A percentile compares a stretch with the other conserved stretches of the same genome.
phyloP scores from a whole-genome alignment of 2,113 vertebrate species.

The Prunella himalayana region DNA sequence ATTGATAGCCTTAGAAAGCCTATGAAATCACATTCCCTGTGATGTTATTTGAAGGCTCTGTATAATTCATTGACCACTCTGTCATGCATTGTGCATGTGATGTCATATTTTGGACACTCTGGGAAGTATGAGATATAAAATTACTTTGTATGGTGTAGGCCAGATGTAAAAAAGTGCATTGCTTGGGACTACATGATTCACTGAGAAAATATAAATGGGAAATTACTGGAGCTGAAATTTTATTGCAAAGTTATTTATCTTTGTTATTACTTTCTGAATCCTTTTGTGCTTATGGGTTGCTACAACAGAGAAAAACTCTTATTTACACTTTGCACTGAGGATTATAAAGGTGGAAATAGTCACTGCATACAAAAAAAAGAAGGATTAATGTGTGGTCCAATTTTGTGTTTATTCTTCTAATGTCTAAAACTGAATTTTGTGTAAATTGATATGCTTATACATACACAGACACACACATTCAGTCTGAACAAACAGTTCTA shows the following conservation, averaged over 20 bases:
- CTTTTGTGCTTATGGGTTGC: conserved; percentile 57
- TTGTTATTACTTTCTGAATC: conserved; percentile 67
- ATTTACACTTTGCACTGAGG: conserved; percentile 47
- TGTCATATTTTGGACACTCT: not conserved
- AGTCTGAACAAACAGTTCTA: not conserved
- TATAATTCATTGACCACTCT: not conserved
- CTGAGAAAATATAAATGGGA: conserved; percentile 74
- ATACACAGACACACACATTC: not conserved
- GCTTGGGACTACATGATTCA: conserved; percentile 59
- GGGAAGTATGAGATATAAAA: conserved; percentile 52
- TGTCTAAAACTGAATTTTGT: not conserved
- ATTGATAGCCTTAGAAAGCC: not conserved
- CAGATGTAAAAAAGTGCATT: not conserved
- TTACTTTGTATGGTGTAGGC: conserved; percentile 36
- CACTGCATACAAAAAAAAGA: not conserved
- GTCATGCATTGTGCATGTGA: not conserved
- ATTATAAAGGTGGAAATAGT: not conserved
- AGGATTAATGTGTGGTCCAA: not conserved
- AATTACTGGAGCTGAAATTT: conserved; percentile 76
- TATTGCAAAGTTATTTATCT: conserved; percentile 74
- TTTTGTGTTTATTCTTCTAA: not conserved
- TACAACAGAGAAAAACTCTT: conserved; percentile 14
- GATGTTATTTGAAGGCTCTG: not conserved
- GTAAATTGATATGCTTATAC: not conserved
- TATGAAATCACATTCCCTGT: not conserved